Evolutionary conservation across 2,888 invertebrate genomes (phyloP).

Genomic region (Calameuta idolon): DNA sequence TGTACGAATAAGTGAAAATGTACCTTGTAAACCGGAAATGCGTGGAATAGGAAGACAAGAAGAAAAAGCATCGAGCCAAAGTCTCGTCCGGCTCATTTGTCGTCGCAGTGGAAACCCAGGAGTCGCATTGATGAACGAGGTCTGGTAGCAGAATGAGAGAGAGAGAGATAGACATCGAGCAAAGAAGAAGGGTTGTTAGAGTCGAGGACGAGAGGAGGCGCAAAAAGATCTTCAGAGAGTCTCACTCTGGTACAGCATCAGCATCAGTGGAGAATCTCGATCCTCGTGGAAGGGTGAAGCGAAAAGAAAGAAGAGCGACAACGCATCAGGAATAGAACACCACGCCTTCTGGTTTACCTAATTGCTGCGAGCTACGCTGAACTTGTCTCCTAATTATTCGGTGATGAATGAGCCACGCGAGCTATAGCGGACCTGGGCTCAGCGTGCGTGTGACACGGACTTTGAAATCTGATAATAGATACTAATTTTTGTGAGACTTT

Average conservation of each 20-base stretch:
- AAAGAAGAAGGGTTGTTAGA: constrained; percentile 30
- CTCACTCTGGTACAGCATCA: not conserved
- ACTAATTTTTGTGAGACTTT: constrained; percentile 48
- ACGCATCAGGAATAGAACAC: constrained; percentile 60
- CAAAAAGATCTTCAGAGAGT: constrained; percentile 23
- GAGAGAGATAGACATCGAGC: constrained; percentile 18
- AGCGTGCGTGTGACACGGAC: constrained; percentile 38
- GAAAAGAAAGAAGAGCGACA: constrained; percentile 27
- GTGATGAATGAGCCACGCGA: constrained; percentile 52
- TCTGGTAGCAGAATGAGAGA: constrained; percentile 3
- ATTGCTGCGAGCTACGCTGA: constrained; percentile 60
- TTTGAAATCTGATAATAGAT: constrained; percentile 46
- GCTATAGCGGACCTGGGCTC: constrained; percentile 21
- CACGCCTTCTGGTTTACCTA: constrained; percentile 64
- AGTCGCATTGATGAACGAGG: constrained; percentile 7
- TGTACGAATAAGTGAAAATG: not conserved
- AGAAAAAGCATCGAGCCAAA: not conserved
- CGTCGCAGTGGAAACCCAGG: not conserved
- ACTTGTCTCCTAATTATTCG: constrained; percentile 65
- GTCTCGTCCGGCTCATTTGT: constrained; percentile 8
- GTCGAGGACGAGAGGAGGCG: constrained; percentile 25
- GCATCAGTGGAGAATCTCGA: not conserved
- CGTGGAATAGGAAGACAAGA: not conserved
- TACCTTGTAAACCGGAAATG: not conserved
- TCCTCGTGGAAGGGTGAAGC: constrained; percentile 2